These are phyloP conservation scores for Columba guinea DNA, from an alignment of 2,797 vertebrate genomes.

Conservation along the genomic window DNA sequence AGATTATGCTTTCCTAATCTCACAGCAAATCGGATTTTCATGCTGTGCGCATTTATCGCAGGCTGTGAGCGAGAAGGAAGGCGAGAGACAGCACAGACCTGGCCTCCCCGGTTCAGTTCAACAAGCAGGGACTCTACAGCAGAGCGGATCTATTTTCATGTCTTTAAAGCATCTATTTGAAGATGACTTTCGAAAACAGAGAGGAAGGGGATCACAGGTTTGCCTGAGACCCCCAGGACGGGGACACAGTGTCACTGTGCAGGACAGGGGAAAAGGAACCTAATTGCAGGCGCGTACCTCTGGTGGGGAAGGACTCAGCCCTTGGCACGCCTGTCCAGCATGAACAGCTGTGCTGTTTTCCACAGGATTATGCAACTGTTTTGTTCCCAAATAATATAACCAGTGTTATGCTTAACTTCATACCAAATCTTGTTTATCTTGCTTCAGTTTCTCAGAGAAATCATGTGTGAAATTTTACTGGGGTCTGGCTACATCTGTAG, in stretches of 20 bases:
- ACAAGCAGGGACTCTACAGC: conserved; percentile 10
- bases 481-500: neutral
- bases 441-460: conserved; percentile 75
- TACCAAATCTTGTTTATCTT: conserved; percentile 78
- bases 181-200: neutral
- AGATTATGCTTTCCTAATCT: conserved; percentile 57
- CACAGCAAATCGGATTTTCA: conserved; percentile 49
- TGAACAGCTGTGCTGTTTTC: conserved; percentile 52
- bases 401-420: conserved; percentile 57
- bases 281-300: neutral
- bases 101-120: neutral
- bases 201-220: neutral
- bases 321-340: neutral
- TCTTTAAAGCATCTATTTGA: conserved; percentile 4
- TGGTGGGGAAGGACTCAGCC: neutral
- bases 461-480: conserved; percentile 80
- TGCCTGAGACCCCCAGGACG: neutral
- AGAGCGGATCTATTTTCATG: neutral
- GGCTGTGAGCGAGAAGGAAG: neutral
- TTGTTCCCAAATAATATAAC: conserved; percentile 64
- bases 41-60: neutral
- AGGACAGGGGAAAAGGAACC: neutral
- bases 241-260: neutral
- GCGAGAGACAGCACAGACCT: neutral
- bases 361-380: conserved; percentile 45